Evolutionary conservation across 2,888 invertebrate species (phyloP).

Genomic region (Branchipolynoe longqiensis): DNA sequence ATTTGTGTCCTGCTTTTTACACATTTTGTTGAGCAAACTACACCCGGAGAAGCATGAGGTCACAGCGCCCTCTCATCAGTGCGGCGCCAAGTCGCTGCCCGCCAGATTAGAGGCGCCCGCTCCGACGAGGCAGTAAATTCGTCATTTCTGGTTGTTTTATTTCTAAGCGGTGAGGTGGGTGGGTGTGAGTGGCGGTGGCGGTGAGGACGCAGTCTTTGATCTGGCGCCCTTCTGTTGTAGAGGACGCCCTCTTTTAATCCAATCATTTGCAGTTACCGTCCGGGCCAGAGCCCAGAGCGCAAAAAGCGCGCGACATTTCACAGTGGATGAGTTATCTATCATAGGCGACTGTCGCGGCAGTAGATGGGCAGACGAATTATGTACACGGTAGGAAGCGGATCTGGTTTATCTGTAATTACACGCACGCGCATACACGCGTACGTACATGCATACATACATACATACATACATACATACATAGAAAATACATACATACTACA

Average conservation of each 20-base stretch:
- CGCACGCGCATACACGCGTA: too few relatives aligned
- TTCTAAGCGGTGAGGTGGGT: too few relatives aligned
- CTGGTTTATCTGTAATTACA: too few relatives aligned
- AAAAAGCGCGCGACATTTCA: slow-evolving; percentile 21
- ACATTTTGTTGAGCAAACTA: too few relatives aligned
- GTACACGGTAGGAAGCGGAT: slow-evolving; percentile 4
- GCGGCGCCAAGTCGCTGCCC: not conserved
- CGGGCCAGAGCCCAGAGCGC: not conserved
- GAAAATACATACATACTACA: too few relatives aligned
- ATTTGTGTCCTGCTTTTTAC: too few relatives aligned
- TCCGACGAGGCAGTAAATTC: slow-evolving; percentile 42
- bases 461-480: too few relatives aligned
- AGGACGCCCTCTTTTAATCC: slow-evolving; percentile 43
- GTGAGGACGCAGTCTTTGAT: slow-evolving; percentile 45
- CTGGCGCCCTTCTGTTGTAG: not conserved
- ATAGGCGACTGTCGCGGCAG: not conserved
- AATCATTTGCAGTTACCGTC: slow-evolving; percentile 47
- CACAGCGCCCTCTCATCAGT: slow-evolving; percentile 39
- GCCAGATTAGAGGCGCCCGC: slow-evolving; percentile 33
- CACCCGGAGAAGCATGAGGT: not conserved
- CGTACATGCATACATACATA: too few relatives aligned
- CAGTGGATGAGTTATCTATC: slow-evolving; percentile 17
- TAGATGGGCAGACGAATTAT: slow-evolving; percentile 21
- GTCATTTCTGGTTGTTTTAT: slow-evolving; percentile 17
- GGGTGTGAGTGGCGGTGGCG: too few relatives aligned